Percentiles rank a stretch among this genome's conserved stretches.
phyloP scores from a whole-genome alignment of 2,797 vertebrate species.

The Sebastes vulpes region DNA sequence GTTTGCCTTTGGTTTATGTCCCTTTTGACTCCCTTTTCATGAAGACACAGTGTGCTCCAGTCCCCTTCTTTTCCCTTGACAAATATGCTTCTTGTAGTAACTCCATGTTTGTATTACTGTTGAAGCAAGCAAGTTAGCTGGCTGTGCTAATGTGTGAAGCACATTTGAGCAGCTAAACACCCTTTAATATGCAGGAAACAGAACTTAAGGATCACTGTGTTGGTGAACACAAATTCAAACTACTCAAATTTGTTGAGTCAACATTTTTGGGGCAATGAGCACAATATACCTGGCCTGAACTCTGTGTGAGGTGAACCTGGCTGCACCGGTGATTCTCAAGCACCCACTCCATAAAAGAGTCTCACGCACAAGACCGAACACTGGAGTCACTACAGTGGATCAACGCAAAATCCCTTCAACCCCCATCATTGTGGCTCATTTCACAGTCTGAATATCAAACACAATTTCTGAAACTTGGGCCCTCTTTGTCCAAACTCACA shows the following conservation, averaged over 20 bases:
- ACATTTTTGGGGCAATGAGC: conserved; percentile 10
- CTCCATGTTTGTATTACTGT: background rate
- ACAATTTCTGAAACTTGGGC: background rate
- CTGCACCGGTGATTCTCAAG: conserved; percentile 76
- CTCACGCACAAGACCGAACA: conserved; percentile 47
- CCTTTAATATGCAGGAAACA: background rate
- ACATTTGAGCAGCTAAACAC: background rate
- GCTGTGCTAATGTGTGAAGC: background rate
- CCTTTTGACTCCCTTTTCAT: background rate
- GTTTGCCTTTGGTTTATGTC: background rate
- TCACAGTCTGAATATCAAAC: background rate
- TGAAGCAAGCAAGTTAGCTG: background rate
- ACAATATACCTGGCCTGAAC: conserved; percentile 54
- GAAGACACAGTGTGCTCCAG: background rate
- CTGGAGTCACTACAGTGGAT: conserved; percentile 34
- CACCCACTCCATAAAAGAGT: conserved; percentile 68
- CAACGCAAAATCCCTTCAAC: background rate
- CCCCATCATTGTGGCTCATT: background rate
- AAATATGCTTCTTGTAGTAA: background rate
- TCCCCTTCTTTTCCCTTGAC: background rate
- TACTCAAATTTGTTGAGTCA: conserved; percentile 39
- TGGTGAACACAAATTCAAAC: background rate
- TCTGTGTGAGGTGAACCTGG: conserved; percentile 55
- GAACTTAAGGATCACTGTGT: background rate
- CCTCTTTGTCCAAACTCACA: background rate